A percentile compares a stretch with the other conserved stretches of the same genome.
These are phyloP conservation scores for Pontoporia blainvillei DNA, from an alignment of 2,113 vertebrate species.

Conservation along the genomic window DNA sequence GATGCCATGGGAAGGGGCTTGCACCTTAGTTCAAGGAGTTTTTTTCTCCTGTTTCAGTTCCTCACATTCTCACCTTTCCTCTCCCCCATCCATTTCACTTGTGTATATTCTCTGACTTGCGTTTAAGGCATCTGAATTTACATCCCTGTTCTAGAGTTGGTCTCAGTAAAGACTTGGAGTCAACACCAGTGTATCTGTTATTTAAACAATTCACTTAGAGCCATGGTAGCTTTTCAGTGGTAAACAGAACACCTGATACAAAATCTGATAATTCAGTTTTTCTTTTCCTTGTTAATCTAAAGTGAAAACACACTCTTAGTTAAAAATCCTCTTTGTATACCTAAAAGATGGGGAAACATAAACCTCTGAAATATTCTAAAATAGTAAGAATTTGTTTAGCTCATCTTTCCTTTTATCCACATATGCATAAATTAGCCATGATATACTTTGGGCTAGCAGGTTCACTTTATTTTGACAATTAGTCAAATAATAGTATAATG, in stretches of 20 bases:
- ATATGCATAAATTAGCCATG: neutral
- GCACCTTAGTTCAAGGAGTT: neutral
- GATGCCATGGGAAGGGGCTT: neutral
- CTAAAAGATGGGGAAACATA: neutral
- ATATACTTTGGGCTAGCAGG: neutral
- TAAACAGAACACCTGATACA: neutral
- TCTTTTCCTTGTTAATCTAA: neutral
- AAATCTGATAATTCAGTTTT: neutral
- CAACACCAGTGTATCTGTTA: neutral
- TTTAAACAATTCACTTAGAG: neutral
- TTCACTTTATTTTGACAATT: neutral
- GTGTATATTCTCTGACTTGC: neutral
- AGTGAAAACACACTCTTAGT: neutral
- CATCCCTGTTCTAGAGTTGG: neutral
- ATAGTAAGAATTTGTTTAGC: neutral
- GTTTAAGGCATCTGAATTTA: neutral
- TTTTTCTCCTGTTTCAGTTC: neutral
- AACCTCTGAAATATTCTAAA: neutral
- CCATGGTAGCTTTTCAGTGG: neutral
- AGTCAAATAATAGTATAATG: neutral
- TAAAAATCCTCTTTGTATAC: neutral
- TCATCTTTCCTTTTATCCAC: neutral
- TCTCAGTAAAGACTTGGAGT: neutral
- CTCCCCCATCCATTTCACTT: neutral
- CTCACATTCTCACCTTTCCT: neutral